phyloP scores from a whole-genome alignment of 2,797 vertebrate species.

The Anas bernieri region DNA sequence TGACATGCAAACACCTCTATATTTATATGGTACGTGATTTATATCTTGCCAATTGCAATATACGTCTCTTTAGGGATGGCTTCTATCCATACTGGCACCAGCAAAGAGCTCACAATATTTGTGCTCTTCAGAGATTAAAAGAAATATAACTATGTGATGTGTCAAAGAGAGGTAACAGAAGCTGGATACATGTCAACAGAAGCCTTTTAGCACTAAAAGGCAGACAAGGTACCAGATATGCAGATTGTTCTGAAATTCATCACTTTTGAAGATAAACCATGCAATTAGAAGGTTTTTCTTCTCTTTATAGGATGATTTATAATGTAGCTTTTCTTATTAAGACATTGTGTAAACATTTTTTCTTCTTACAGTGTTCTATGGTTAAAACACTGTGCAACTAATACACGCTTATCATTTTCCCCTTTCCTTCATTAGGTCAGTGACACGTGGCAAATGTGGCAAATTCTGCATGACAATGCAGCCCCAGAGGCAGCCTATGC shows the following conservation, averaged over 20 bases:
- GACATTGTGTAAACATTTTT: background rate
- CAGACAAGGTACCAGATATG: constrained; percentile 37
- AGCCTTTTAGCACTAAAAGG: constrained; percentile 50
- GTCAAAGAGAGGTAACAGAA: constrained; percentile 60
- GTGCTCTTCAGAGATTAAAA: constrained; percentile 65
- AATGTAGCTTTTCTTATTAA: constrained; percentile 6
- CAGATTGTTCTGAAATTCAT: constrained; percentile 43
- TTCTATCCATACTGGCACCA: constrained; percentile 70
- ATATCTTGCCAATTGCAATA: constrained; percentile 71
- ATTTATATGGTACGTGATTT: constrained; percentile 61
- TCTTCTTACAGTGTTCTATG: background rate
- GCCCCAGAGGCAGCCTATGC: background rate
- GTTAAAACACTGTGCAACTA: background rate
- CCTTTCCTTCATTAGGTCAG: background rate
- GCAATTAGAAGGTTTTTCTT: constrained; percentile 56
- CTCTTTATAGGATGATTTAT: constrained; percentile 49
- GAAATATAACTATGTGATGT: constrained; percentile 43
- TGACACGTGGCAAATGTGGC: background rate
- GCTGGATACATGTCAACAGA: constrained; percentile 51
- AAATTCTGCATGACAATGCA: background rate
- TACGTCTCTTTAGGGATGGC: constrained; percentile 54
- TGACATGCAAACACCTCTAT: constrained; percentile 68
- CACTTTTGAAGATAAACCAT: constrained; percentile 54
- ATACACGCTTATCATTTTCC: background rate
- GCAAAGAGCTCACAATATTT: constrained; percentile 48